Evolutionary conservation across 2,888 invertebrate species (phyloP).

Genomic region (Drosophila siamana): DNA sequence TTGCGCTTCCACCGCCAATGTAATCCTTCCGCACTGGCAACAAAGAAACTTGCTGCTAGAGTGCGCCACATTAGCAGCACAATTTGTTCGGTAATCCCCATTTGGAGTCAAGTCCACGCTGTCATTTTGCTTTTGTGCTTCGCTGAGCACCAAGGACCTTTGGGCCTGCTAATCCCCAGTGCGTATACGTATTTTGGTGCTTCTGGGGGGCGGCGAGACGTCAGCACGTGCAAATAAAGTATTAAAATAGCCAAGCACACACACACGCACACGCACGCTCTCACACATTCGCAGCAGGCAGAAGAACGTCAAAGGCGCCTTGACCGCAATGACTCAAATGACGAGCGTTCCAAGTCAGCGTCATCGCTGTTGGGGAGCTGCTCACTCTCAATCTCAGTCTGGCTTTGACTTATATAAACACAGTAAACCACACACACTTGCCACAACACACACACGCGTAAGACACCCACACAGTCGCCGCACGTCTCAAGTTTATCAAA

Average conservation of each 20-base stretch:
- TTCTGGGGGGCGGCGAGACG: constrained; percentile 37
- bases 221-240: constrained; percentile 80
- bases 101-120: constrained; percentile 42
- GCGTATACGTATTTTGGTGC: constrained; percentile 2
- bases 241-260: constrained; percentile 65
- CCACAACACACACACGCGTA: constrained; percentile 7
- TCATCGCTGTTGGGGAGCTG: constrained; percentile 18
- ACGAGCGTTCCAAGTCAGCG: constrained; percentile 34
- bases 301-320: constrained; percentile 60
- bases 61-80: constrained; percentile 66
- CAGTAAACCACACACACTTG: constrained; percentile 48
- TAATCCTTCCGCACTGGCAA: not conserved
- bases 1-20: not conserved
- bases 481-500: constrained; percentile 81
- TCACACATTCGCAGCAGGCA: constrained; percentile 24
- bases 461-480: constrained; percentile 47
- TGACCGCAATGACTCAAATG: constrained; percentile 77
- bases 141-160: constrained; percentile 46
- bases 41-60: constrained; percentile 21
- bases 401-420: constrained; percentile 70
- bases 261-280: constrained; percentile 36
- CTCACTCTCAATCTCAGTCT: constrained; percentile 47
- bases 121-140: constrained; percentile 57
- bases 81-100: constrained; percentile 76
- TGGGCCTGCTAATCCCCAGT: constrained; percentile 60